These are phyloP conservation scores for Bombyx mandarina DNA, from an alignment of 1,140 invertebrate genomes.

Conservation along the genomic window DNA sequence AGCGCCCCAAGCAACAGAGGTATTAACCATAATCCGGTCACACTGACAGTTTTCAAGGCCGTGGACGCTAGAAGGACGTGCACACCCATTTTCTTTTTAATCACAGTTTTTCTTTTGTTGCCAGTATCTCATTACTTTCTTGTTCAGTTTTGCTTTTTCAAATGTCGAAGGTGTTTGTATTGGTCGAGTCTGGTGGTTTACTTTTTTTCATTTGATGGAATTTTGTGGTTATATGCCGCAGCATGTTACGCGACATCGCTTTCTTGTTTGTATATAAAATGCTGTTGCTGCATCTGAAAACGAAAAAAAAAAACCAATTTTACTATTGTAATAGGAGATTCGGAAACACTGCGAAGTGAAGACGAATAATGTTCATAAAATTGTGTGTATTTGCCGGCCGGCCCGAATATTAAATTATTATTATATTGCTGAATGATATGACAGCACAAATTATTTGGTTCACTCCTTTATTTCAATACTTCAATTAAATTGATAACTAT, in stretches of 20 bases:
- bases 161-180: constrained; percentile 9
- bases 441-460: no score
- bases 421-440: no score
- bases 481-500: no score
- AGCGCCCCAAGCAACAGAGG: constrained; percentile 85
- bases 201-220: constrained; percentile 40
- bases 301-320: no score
- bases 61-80: constrained; percentile 80
- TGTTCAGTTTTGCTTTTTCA: constrained; percentile 12
- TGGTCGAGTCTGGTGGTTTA: constrained; percentile 46
- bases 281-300: no score
- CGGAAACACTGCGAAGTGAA: no score
- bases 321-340: no score
- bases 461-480: no score
- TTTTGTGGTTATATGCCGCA: constrained; percentile 19
- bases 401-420: no score
- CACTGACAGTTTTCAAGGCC: constrained; percentile 81
- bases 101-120: constrained; percentile 14
- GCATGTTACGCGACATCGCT: constrained; percentile 50
- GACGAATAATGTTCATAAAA: no score
- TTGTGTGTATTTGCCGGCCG: no score
- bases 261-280: no score
- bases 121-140: constrained; percentile 3
- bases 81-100: constrained; percentile 74
- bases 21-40: constrained; percentile 86